These are phyloP conservation scores for Zygogramma bicolorata DNA, from an alignment of 2,888 invertebrate species.

Conservation along the genomic window DNA sequence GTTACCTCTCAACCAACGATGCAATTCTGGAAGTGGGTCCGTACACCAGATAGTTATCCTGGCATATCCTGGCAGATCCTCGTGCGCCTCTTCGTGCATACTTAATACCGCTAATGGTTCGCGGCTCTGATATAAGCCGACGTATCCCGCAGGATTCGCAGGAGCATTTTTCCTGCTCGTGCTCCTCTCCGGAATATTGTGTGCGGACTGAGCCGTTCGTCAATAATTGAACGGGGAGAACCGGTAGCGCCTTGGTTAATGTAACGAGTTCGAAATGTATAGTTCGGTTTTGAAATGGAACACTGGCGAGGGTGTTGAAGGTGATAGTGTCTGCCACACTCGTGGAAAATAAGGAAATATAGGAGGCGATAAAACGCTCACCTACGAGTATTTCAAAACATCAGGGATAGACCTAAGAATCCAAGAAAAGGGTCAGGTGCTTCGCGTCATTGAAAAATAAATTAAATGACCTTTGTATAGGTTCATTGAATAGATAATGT, in stretches of 20 bases:
- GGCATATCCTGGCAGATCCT: not conserved
- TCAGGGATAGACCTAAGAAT: no score
- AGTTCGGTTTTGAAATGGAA: not conserved
- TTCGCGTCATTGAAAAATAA: no score
- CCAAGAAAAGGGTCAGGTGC: no score
- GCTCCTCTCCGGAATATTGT: not conserved
- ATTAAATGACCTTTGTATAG: no score
- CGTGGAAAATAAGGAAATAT: not conserved
- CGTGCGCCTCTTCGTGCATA: not conserved
- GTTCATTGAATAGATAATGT: no score
- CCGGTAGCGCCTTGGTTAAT: not conserved
- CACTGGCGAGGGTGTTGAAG: not conserved
- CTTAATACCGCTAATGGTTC: slow-evolving; percentile 14
- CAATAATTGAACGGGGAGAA: not conserved
- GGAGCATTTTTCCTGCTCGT: slow-evolving; percentile 14
- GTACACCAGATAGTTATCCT: not conserved
- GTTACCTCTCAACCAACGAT: not conserved
- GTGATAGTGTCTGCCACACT: no score
- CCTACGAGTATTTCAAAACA: no score
- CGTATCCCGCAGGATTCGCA: slow-evolving; percentile 21
- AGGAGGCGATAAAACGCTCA: no score
- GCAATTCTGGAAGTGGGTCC: not conserved
- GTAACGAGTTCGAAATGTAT: not conserved
- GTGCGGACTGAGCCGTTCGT: not conserved
- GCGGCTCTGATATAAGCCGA: slow-evolving; percentile 13